Percentiles rank a stretch among this genome's conserved stretches.
Conservation (phyloP, 2,797 vertebrate genomes). For the Masticophis lateralis region DNA sequence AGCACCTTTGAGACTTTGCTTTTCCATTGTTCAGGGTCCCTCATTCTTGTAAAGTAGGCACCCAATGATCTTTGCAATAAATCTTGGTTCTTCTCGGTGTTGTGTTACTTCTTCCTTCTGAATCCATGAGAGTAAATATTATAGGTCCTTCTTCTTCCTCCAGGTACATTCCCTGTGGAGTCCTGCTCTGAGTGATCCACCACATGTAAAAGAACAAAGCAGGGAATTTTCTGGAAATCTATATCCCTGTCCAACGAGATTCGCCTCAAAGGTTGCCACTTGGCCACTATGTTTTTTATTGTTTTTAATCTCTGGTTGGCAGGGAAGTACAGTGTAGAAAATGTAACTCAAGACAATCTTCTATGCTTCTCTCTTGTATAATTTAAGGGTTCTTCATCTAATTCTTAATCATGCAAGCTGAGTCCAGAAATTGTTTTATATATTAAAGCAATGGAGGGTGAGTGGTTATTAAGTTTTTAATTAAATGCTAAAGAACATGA, state of each 20-base stretch:
- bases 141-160: neutral
- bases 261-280: neutral
- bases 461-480: neutral
- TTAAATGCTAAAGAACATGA: neutral
- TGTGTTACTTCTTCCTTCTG: neutral
- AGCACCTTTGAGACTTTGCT: neutral
- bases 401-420: neutral
- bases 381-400: neutral
- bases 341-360: neutral
- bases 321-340: neutral
- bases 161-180: neutral
- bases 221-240: neutral
- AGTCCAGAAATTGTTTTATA: neutral
- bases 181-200: neutral
- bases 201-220: neutral
- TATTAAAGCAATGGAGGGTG: neutral
- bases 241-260: neutral
- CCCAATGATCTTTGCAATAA: neutral
- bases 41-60: neutral
- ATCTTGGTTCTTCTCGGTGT: neutral
- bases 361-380: neutral
- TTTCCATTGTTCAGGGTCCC: neutral
- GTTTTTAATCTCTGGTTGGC: neutral
- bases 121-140: neutral
- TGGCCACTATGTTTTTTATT: neutral